Conservation (phyloP, 2,797 vertebrate genomes). For the Emys orbicularis region DNA sequence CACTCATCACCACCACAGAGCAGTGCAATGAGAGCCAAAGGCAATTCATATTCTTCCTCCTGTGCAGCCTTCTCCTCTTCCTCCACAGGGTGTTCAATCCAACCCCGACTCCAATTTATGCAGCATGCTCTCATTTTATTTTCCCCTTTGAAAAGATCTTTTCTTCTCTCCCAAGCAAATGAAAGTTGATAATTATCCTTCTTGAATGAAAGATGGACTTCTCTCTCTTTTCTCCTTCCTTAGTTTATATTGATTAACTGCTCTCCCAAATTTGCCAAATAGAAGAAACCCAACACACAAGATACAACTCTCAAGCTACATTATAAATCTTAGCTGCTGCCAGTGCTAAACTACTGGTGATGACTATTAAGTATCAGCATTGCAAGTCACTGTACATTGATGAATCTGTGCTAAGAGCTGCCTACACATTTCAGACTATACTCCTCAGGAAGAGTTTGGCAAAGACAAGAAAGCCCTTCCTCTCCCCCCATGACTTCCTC, state of each 20-base stretch:
- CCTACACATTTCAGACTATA: constrained; percentile 46
- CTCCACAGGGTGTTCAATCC: not conserved
- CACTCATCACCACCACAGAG: not conserved
- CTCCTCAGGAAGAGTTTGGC: constrained; percentile 58
- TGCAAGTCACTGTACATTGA: constrained; percentile 66
- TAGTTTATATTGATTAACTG: constrained; percentile 32
- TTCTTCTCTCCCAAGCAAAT: not conserved
- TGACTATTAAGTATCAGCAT: constrained; percentile 70
- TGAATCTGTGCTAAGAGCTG: constrained; percentile 54
- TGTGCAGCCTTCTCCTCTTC: not conserved
- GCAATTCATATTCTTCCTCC: not conserved
- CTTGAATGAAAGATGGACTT: not conserved
- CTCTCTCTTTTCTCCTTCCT: not conserved
- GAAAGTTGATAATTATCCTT: constrained; percentile 21
- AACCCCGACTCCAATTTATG: rapidly evolving
- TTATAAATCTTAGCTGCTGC: constrained; percentile 51
- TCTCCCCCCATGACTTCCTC: constrained; percentile 36
- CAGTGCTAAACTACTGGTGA: constrained; percentile 58
- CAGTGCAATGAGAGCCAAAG: rapidly evolving
- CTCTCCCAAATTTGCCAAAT: not conserved
- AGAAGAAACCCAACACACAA: not conserved
- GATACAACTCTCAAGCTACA: not conserved
- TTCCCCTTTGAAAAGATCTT: not conserved
- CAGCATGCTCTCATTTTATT: not conserved
- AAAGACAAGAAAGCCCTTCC: constrained; percentile 48